Percentiles rank a stretch among this genome's conserved stretches.
Evolutionary conservation across 1,140 invertebrate genomes (phyloP).

Genomic region (Solenopsis fugax): DNA sequence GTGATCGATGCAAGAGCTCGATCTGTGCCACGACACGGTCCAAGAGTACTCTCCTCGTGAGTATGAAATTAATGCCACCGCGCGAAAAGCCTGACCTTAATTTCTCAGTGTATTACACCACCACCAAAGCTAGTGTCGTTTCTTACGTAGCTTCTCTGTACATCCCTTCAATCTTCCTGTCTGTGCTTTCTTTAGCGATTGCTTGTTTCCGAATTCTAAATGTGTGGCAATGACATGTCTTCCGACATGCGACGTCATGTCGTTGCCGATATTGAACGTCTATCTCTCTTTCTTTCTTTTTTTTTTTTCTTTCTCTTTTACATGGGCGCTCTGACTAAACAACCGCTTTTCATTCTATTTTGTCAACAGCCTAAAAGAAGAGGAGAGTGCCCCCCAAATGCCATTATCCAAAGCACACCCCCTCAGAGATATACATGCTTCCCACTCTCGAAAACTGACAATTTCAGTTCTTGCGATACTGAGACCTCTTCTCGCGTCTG

Average conservation of each 20-base stretch:
- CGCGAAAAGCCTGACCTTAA: slow-evolving; percentile 63
- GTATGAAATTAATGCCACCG: slow-evolving; percentile 70
- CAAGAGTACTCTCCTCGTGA: slow-evolving; percentile 72
- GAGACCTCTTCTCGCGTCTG: slow-evolving; percentile 55
- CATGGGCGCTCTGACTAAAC: slow-evolving; percentile 78
- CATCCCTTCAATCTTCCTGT: slow-evolving; percentile 17
- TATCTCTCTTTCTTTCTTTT: slow-evolving; percentile 20
- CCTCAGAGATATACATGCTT: slow-evolving; percentile 76
- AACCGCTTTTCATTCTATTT: slow-evolving; percentile 85
- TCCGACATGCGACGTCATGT: neutral
- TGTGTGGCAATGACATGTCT: slow-evolving; percentile 32
- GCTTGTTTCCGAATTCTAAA: slow-evolving; percentile 54
- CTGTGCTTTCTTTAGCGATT: slow-evolving; percentile 36
- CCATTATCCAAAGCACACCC: slow-evolving; percentile 85
- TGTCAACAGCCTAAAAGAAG: slow-evolving; percentile 87
- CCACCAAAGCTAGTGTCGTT: slow-evolving; percentile 69
- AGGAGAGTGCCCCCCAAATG: slow-evolving; percentile 83
- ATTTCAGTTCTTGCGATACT: slow-evolving; percentile 64
- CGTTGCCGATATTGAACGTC: slow-evolving; percentile 45
- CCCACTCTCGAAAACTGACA: slow-evolving; percentile 68
- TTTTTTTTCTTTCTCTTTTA: slow-evolving; percentile 21
- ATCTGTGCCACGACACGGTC: slow-evolving; percentile 69
- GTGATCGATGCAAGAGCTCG: slow-evolving; percentile 60
- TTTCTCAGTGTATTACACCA: slow-evolving; percentile 66
- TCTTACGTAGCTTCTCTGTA: slow-evolving; percentile 72